Evolutionary conservation across 2,113 vertebrate genomes (phyloP).

Genomic region (Anthoscopus minutus): DNA sequence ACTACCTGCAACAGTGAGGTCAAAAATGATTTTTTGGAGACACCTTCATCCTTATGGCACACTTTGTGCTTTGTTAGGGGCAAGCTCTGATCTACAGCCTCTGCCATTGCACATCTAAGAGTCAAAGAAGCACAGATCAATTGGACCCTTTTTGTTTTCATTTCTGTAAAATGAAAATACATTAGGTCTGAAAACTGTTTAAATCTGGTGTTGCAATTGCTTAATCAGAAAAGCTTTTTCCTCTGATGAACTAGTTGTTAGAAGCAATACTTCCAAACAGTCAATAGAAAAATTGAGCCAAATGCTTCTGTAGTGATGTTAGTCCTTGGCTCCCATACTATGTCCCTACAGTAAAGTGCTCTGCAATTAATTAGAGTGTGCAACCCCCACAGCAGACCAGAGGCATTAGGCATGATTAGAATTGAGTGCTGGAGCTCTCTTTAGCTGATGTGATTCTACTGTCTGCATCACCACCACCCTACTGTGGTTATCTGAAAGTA

Average conservation of each 20-base stretch:
- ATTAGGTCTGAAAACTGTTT: constrained; percentile 4
- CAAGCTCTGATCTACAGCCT: background rate
- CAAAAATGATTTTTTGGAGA: background rate
- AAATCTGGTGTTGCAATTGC: background rate
- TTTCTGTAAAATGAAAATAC: background rate
- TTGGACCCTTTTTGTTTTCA: constrained; percentile 3
- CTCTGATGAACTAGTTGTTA: constrained; percentile 8
- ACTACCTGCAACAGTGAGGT: background rate
- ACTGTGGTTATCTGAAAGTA: background rate
- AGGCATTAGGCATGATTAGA: constrained; percentile 11
- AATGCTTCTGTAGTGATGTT: background rate
- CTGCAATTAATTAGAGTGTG: background rate
- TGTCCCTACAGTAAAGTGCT: background rate
- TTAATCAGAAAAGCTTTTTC: constrained; percentile 42
- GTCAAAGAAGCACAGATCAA: background rate
- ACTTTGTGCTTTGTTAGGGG: background rate
- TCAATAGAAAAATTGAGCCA: constrained; percentile 15
- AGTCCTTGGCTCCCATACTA: background rate
- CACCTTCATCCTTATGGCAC: background rate
- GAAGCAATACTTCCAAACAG: background rate
- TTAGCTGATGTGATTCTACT: background rate
- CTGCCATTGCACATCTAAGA: background rate
- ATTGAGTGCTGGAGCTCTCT: background rate
- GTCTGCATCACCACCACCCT: background rate
- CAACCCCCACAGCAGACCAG: background rate